A percentile compares a stretch with the other conserved stretches of the same genome.
Evolutionary conservation across 2,797 vertebrate species (phyloP).

Genomic region (Erethizon dorsatum): DNA sequence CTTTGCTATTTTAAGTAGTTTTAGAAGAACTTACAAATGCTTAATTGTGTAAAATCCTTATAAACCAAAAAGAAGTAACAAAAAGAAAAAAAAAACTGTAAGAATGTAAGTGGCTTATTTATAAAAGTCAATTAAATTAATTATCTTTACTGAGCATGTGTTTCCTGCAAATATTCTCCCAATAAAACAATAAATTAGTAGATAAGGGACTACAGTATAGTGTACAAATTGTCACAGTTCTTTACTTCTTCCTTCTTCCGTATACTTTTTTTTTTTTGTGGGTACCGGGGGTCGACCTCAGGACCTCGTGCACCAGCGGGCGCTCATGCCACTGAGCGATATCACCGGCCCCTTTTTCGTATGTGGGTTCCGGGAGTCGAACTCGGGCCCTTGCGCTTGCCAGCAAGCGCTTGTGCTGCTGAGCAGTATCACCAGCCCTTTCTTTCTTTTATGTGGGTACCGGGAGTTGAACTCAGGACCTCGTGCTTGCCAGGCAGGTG

Average conservation of each 20-base stretch:
- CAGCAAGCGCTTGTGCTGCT: too few relatives aligned
- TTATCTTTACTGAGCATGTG: not conserved
- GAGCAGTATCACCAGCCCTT: too few relatives aligned
- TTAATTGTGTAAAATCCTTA: not conserved
- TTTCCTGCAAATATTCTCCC: not conserved
- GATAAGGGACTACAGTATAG: not conserved
- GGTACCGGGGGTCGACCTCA: too few relatives aligned
- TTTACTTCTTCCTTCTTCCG: not conserved
- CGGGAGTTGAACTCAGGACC: too few relatives aligned
- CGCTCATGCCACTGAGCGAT: too few relatives aligned
- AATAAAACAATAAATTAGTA: not conserved
- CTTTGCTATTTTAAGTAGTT: conserved; percentile 23
- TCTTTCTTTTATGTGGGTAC: too few relatives aligned
- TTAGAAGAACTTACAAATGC: not conserved
- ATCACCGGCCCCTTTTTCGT: too few relatives aligned
- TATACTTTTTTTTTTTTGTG: too few relatives aligned
- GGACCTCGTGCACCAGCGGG: too few relatives aligned
- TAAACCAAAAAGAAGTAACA: not conserved
- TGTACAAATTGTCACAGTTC: not conserved
- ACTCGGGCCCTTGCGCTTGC: too few relatives aligned
- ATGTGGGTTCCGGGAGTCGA: too few relatives aligned
- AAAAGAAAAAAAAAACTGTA: not conserved
- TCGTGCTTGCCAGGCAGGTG: too few relatives aligned
- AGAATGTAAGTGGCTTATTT: not conserved
- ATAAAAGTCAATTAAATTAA: conserved; percentile 4